Conservation (phyloP, 1,140 invertebrate species). For the Hycleus phaleratus region DNA sequence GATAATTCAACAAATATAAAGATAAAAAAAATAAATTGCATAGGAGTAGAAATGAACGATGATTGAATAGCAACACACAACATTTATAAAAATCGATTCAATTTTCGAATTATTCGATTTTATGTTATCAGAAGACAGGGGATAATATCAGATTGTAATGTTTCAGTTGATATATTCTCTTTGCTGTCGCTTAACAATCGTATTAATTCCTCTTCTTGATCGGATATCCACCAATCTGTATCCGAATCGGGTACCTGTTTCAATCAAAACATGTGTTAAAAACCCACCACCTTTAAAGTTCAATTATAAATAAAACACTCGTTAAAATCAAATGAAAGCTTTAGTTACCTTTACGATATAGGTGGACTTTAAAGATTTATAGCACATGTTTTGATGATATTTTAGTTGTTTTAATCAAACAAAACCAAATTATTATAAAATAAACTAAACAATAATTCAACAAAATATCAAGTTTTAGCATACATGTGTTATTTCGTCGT, state of each 20-base stretch:
- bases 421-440: not conserved
- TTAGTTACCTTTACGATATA: not conserved
- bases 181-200: conserved; percentile 49
- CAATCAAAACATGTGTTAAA: conserved; percentile 40
- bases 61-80: too few species aligned
- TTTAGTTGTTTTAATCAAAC: conserved; percentile 6
- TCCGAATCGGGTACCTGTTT: conserved; percentile 52
- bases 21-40: conserved; percentile 12
- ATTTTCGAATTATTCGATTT: too few species aligned
- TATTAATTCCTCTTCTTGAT: conserved; percentile 74
- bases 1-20: conserved; percentile 11
- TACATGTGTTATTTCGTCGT: conserved; percentile 11
- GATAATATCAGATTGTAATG: conserved; percentile 37
- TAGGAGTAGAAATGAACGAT: not conserved
- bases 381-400: conserved; percentile 32
- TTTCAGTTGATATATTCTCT: conserved; percentile 37
- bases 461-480: conserved; percentile 6
- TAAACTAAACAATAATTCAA: not conserved
- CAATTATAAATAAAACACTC: conserved; percentile 6
- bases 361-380: conserved; percentile 36
- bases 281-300: conserved; percentile 22
- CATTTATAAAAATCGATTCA: too few species aligned
- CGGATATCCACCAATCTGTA: conserved; percentile 68
- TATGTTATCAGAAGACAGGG: conserved; percentile 18
- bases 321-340: not conserved